Evolutionary conservation across 2,888 invertebrate genomes (phyloP).

Genomic region (Lathronympha strigana): DNA sequence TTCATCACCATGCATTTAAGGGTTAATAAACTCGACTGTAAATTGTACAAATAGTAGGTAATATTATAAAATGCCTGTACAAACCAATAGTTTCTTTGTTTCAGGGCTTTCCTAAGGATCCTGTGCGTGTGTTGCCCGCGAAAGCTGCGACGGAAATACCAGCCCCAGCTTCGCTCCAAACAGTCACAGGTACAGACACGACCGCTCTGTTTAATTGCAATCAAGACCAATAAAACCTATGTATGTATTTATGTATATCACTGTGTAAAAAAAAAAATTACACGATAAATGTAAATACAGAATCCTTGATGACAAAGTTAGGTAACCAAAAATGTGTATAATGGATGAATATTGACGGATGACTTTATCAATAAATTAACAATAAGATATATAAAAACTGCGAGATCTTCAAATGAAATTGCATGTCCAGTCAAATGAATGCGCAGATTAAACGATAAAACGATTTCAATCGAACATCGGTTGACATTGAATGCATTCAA

Average conservation of each 20-base stretch:
- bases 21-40: too few species aligned
- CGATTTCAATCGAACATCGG: background rate
- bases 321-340: background rate
- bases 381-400: too few species aligned
- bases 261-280: background rate
- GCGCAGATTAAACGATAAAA: background rate
- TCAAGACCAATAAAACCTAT: too few species aligned
- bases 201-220: too few species aligned
- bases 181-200: slow-evolving; percentile 88
- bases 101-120: slow-evolving; percentile 96
- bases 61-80: background rate
- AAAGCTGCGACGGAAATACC: slow-evolving; percentile 91
- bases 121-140: slow-evolving; percentile 95
- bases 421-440: background rate
- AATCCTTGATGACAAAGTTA: background rate
- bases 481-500: background rate
- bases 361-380: too few species aligned
- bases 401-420: background rate
- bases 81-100: slow-evolving; percentile 62
- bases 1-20: too few species aligned
- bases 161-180: slow-evolving; percentile 93
- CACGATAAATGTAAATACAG: background rate
- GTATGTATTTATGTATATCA: too few species aligned
- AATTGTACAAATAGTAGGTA: background rate
- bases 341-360: too few species aligned